Conservation (phyloP, 2,888 invertebrate species). For the Teleiodes luculella region DNA sequence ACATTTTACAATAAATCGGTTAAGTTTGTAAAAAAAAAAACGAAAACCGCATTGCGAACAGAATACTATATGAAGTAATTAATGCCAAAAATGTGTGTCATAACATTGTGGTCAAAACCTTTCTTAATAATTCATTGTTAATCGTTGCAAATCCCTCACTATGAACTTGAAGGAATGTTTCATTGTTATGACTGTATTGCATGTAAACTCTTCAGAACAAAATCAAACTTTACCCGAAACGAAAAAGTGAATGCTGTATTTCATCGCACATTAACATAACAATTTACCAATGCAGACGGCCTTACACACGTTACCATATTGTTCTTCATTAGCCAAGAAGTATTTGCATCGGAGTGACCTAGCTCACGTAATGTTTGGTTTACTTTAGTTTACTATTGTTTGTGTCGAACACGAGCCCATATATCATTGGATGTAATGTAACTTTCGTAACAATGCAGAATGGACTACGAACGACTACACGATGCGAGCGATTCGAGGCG, state of each 20-base stretch:
- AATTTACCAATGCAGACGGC: slow-evolving; percentile 28
- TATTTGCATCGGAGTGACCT: slow-evolving; percentile 13
- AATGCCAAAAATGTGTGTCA: too few species aligned
- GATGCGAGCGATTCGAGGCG: not conserved
- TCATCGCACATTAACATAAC: slow-evolving; percentile 47
- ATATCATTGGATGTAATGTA: slow-evolving; percentile 26
- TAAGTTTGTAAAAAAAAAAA: too few species aligned
- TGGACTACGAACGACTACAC: not conserved
- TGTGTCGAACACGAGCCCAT: slow-evolving; percentile 28
- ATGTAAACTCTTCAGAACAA: too few species aligned
- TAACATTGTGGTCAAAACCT: too few species aligned
- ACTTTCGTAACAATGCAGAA: slow-evolving; percentile 29
- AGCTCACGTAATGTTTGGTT: slow-evolving; percentile 21
- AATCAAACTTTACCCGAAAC: not conserved
- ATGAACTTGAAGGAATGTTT: too few species aligned
- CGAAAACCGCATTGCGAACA: too few species aligned
- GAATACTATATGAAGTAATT: too few species aligned
- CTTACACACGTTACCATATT: not conserved
- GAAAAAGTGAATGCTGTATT: slow-evolving; percentile 6
- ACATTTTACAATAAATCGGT: too few species aligned
- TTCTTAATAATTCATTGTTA: too few species aligned
- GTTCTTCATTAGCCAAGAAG: slow-evolving; percentile 4
- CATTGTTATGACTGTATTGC: too few species aligned
- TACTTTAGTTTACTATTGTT: slow-evolving; percentile 13
- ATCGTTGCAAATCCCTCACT: too few species aligned